These are phyloP conservation scores for Tridacna crocea DNA, from an alignment of 2,888 invertebrate genomes.

Conservation along the genomic window DNA sequence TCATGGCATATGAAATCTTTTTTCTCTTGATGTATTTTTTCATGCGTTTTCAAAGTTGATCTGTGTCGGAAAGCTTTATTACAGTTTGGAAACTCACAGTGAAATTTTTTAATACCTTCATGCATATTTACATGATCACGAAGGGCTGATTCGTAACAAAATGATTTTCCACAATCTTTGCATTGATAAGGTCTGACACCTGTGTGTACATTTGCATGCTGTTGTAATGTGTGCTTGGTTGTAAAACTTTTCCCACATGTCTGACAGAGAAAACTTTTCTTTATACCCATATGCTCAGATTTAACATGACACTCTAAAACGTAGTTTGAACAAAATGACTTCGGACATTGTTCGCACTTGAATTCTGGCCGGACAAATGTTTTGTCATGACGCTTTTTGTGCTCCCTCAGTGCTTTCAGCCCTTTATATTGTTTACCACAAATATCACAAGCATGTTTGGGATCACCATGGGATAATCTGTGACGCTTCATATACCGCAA, in stretches of 20 bases:
- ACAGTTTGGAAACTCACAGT: slow-evolving; percentile 79
- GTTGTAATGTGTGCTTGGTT: slow-evolving; percentile 73
- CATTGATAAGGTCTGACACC: slow-evolving; percentile 74
- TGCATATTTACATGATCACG: slow-evolving; percentile 80
- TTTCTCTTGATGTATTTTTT: slow-evolving; percentile 82
- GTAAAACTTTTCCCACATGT: slow-evolving; percentile 79
- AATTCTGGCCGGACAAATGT: slow-evolving; percentile 65
- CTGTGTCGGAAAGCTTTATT: slow-evolving; percentile 82
- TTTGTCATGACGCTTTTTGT: slow-evolving; percentile 69
- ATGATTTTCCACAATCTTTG: slow-evolving; percentile 74
- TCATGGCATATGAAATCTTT: slow-evolving; percentile 81
- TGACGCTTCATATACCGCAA: slow-evolving; percentile 71
- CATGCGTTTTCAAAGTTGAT: slow-evolving; percentile 83
- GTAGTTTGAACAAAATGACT: slow-evolving; percentile 69
- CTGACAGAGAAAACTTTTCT: slow-evolving; percentile 72
- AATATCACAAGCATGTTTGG: slow-evolving; percentile 69
- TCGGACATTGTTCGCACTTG: slow-evolving; percentile 68
- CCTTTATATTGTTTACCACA: slow-evolving; percentile 76
- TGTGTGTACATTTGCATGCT: slow-evolving; percentile 74
- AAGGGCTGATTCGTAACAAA: slow-evolving; percentile 75
- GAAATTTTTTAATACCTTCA: slow-evolving; percentile 80
- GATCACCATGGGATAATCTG: slow-evolving; percentile 59
- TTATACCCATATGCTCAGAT: slow-evolving; percentile 71
- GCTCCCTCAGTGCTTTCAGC: slow-evolving; percentile 68
- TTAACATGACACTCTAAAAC: slow-evolving; percentile 69